phyloP scores from a whole-genome alignment of 2,888 invertebrate genomes.

The Lamellibrachia satsuma region DNA sequence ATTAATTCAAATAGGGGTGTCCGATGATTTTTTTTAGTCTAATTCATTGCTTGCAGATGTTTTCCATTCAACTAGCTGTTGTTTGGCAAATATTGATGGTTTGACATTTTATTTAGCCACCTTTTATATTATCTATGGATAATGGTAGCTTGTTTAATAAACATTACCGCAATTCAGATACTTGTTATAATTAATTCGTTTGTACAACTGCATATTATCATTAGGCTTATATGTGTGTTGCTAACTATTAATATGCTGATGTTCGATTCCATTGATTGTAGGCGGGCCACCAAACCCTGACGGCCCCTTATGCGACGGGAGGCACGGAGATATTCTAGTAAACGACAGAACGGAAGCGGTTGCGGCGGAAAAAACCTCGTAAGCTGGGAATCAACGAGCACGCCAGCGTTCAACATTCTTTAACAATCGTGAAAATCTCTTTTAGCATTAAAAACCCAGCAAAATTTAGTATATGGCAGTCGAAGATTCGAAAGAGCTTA shows the following conservation, averaged over 20 bases:
- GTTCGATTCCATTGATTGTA: neutral
- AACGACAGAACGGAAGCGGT: neutral
- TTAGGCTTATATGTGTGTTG: neutral
- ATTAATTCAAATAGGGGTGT: too few species aligned
- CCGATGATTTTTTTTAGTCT: too few species aligned
- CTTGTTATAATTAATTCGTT: neutral
- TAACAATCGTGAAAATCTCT: neutral
- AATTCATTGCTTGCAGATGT: too few species aligned
- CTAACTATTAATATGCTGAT: neutral
- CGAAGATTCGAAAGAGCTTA: neutral
- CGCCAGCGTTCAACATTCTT: neutral
- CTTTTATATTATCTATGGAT: too few species aligned
- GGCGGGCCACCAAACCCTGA: neutral
- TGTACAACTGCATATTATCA: neutral
- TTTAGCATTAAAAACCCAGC: neutral
- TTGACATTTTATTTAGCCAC: too few species aligned
- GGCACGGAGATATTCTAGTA: neutral
- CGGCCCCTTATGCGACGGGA: neutral
- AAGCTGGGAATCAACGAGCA: neutral
- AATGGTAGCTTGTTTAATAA: too few species aligned
- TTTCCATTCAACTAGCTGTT: too few species aligned
- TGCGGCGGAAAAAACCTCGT: neutral
- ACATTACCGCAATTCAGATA: too few species aligned
- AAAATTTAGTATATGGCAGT: neutral
- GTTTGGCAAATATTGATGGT: too few species aligned